Evolutionary conservation across 2,888 invertebrate genomes (phyloP), one percentile per base, ranked within the genome.

Genomic region (Stictocephala bisonia): DNA sequence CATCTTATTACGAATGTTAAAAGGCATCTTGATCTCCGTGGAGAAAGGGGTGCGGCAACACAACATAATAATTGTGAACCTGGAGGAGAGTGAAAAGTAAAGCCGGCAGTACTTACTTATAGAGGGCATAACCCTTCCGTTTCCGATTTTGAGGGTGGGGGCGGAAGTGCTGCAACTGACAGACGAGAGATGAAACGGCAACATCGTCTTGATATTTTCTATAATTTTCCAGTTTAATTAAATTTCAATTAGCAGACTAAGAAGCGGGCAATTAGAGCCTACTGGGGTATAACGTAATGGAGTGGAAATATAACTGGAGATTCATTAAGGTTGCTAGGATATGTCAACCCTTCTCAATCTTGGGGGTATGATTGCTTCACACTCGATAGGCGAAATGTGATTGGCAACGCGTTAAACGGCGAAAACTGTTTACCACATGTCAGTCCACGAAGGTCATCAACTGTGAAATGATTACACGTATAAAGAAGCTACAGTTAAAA

Each of bases 171-270:
- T 44, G 64, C 26, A n/a, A 22, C 64, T 44, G 64, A 64, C 64
- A 64, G 64, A 44, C 41, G 40, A 64, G n/a, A n/a, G 64, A 64
- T 64, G 64, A 64, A 64, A 64, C 64, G 64, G 64, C 24, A 64
- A 64, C 64, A 64, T 64, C 64, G 40, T 44, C 41, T 64, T 44
- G 64, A 64, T 64, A 64, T 64, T 64, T 64, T 64, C 64, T 64
- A 44, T 64, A 64, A 64, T 64, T 64, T 64, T 64, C 26, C 22
- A 64, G 41, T 64, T 64, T 64, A 64, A 64, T 64, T 64, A 64
- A 64, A 64, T 64, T 64, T 64, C 64, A 64, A 64, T 64, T 64
- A 64, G 64, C 9, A 4, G 64, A 24, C 26, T 64, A 64, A 64
- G 64, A 64, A 64, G 64, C 44, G 64, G 27, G 22, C 64, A 64